Conservation (phyloP, 2,888 invertebrate genomes). For the Pardosa pseudoannulata region DNA sequence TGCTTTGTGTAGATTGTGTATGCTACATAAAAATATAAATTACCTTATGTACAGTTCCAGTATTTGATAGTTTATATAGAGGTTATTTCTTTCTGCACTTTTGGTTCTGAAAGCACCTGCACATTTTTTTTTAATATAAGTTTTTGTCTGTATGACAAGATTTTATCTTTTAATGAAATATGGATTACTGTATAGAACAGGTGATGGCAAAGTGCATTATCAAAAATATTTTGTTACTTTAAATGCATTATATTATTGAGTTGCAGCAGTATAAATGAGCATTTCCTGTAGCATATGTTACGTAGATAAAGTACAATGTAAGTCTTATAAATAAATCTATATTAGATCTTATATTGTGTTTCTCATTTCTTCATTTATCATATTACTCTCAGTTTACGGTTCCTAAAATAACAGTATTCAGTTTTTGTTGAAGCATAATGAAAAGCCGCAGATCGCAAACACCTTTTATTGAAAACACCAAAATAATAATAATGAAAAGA, state of each 20-base stretch:
- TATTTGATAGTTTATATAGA: background rate
- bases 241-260: constrained; percentile 27
- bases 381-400: too few species aligned
- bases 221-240: constrained; percentile 48
- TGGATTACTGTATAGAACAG: constrained; percentile 29
- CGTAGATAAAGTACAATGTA: constrained; percentile 64
- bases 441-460: too few species aligned
- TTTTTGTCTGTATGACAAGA: background rate
- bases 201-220: constrained; percentile 70
- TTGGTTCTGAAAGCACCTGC: constrained; percentile 11
- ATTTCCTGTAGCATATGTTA: constrained; percentile 56
- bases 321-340: constrained; percentile 62
- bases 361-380: too few species aligned
- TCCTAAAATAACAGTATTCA: too few species aligned
- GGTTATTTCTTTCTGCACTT: background rate
- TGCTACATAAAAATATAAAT: background rate
- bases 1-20: background rate
- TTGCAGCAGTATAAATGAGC: constrained; percentile 22
- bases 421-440: too few species aligned
- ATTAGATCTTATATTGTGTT: constrained; percentile 25
- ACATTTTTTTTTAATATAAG: background rate
- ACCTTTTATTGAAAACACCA: too few species aligned
- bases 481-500: too few species aligned
- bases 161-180: background rate
- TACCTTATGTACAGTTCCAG: background rate